Base-by-base conservation (phyloP, 2,113 vertebrate species). In the Pollachius pollachius region DNA sequence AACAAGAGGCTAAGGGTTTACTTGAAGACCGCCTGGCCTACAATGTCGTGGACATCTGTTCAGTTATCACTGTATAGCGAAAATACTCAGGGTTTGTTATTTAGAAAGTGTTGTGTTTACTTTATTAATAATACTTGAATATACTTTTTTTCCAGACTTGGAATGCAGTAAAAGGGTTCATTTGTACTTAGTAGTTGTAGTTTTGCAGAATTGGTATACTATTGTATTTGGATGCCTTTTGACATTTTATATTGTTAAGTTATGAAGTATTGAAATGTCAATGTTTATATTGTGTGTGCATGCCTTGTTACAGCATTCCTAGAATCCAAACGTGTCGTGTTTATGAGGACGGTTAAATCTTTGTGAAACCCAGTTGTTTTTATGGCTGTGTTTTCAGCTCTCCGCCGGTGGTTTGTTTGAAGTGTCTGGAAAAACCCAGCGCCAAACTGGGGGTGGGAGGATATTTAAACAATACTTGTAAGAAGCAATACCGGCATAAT, bases 41-140 rank as follows among this genome's bases (percentile, higher is more conserved):
- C 17, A 60, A 60, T 75, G 54, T 15, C 3, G 8, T 16, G 27
- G 19, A 59, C 72, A 61, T 56, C 71, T 12, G 77, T 56, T 72
- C 63, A 52, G 56, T 70, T 71, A 73, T 77, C 78, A 83, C 71
- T 73, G 75, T 74, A 52, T 67, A 61, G 64, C 34, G 41, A 74
- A 64, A 74, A 78, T 59, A 74, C 85, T 91, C 87, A 88, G 85
- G 87, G 85, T 2, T 61, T 73, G 23, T 74, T 56, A 16, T 72
- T 48, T 48, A 48, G 58, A 74, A 30, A 72, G 64, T 72, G 27
- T 76, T 2, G 67, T 57, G 63, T 52, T 65, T 52, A 5, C 2
- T 64, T 73, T 65, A 64, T 75, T 69, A 63, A 62, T 76, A 74
- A 85, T 82, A 90, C 87, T 89, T 89, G 84, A 90, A 89, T 70